Evolutionary conservation across 2,113 vertebrate genomes (phyloP).

Genomic region (Gyps fulvus): DNA sequence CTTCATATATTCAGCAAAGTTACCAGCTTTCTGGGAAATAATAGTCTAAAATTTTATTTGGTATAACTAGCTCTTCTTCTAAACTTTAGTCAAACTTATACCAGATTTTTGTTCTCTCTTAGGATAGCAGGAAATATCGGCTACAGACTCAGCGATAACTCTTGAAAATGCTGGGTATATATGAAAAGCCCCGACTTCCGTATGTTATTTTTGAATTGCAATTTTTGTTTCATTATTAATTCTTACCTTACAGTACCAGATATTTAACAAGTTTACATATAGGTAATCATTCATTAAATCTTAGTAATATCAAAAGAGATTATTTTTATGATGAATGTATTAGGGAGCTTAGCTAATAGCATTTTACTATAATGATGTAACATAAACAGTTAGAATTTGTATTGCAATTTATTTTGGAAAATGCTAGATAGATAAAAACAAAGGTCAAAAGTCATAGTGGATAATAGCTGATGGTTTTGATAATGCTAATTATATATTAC

Average conservation of each 20-base stretch:
- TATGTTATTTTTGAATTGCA: neutral
- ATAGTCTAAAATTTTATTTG: neutral
- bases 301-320: neutral
- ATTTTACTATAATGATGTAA: constrained; percentile 28
- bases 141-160: neutral
- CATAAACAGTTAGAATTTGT: constrained; percentile 42
- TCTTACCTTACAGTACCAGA: neutral
- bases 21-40: neutral
- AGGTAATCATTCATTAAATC: neutral
- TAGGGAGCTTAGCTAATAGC: neutral
- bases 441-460: constrained; percentile 76
- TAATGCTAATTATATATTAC: constrained; percentile 81
- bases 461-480: constrained; percentile 81
- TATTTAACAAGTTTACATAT: neutral
- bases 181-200: neutral
- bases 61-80: neutral
- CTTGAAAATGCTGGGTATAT: neutral
- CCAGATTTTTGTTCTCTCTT: neutral
- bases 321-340: neutral
- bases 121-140: neutral
- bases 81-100: constrained; percentile 9
- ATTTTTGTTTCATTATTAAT: neutral
- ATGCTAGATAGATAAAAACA: constrained; percentile 50
- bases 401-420: constrained; percentile 49
- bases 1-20: neutral